Base-by-base conservation (phyloP, 2,888 invertebrate species). In the Incurvaria masculella region DNA sequence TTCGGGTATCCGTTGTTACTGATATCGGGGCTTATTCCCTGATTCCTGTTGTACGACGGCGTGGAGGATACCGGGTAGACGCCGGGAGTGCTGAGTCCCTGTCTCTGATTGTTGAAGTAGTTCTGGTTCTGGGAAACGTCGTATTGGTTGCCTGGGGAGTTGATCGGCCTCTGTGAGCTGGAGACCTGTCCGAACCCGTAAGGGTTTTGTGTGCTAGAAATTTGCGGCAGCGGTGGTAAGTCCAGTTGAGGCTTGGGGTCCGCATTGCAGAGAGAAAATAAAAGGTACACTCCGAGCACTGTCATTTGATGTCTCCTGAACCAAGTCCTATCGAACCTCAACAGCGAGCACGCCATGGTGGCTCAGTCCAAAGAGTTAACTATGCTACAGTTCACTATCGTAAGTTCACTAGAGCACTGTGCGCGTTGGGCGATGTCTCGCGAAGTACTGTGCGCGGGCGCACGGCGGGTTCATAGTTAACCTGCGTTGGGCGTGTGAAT, bases 151-250 rank as follows among this genome's bases (percentile, higher is more conserved):
- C 72, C 73, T 8, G 72, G 70, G n/a, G 70, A 63, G 51, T 73
- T 73, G 8, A 71, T 67, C 0, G 66, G 56, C 39, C 52, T 47
- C 23, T 59, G 69, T 0, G 78, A 73, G 33, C 72, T 73, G 1
- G 78, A 75, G 17, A 65, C 50, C 1, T 63, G 58, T 1, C 76
- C 76, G 50, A 65, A 73, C 2, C 69, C 68, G 49, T 63, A 68
- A 40, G 61, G 62, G 48, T 69, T 71, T 53, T 65, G 69, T 44
- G 69, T 62, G 56, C 57, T 54, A 19, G 69, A 65, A 19, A 57
- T 45, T 63, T 69, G 43, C 53, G 74, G 62, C 39, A 81, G 59
- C 1, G 81, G 83, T 2, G 84, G 83, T 42, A 84, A 58, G 57
- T 83, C 82, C 43, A 84, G 60, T 56, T 85, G 84, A 1, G 79